Evolutionary conservation across 2,797 vertebrate genomes (phyloP).

Genomic region (Adelosebastes latens): DNA sequence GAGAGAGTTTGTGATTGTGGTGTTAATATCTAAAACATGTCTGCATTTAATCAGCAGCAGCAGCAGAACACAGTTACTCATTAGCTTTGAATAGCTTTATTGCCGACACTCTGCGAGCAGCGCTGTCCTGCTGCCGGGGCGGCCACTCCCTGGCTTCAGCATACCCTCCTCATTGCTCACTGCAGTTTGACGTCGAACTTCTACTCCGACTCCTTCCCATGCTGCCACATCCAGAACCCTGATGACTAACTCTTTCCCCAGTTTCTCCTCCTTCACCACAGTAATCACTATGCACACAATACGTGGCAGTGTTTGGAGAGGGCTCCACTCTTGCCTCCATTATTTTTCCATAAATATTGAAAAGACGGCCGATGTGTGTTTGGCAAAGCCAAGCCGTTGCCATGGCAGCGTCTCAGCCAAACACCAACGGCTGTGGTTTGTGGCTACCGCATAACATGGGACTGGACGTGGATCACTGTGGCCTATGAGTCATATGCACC

Average conservation of each 20-base stretch:
- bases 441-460: conserved; percentile 49
- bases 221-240: conserved; percentile 44
- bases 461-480: conserved; percentile 28
- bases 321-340: conserved; percentile 34
- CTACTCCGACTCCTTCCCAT: conserved; percentile 28
- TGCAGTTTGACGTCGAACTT: conserved; percentile 13
- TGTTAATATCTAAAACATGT: background rate
- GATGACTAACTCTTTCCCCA: conserved; percentile 81
- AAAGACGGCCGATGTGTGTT: conserved; percentile 45
- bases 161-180: conserved; percentile 52
- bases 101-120: background rate
- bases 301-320: conserved; percentile 75
- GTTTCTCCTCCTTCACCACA: conserved; percentile 51
- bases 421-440: conserved; percentile 66
- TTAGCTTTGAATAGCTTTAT: conserved; percentile 14
- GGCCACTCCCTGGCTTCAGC: conserved; percentile 50
- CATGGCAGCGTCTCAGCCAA: conserved; percentile 52
- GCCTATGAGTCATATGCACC: conserved; percentile 66
- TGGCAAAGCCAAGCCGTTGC: conserved; percentile 65
- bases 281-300: conserved; percentile 50
- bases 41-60: background rate
- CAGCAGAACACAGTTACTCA: conserved; percentile 15
- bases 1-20: background rate
- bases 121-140: background rate
- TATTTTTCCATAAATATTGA: conserved; percentile 78